phyloP scores from a whole-genome alignment of 2,113 vertebrate species.

The Tetrax tetrax region DNA sequence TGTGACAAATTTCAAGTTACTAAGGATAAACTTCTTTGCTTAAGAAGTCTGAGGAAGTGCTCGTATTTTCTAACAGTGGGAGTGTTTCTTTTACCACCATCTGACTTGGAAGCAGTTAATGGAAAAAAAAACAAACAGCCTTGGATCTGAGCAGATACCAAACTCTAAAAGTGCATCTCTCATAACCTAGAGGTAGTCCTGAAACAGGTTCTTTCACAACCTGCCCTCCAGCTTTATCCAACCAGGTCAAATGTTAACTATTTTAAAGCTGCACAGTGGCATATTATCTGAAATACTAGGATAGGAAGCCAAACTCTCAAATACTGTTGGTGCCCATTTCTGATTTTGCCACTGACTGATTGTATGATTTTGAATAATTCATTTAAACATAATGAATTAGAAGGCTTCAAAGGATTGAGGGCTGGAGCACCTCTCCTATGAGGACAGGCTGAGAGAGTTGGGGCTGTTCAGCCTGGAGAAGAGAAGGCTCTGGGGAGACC shows the following conservation, averaged over 20 bases:
- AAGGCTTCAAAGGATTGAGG: background rate
- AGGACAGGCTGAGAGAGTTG: no score
- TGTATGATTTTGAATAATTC: background rate
- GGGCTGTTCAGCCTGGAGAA: no score
- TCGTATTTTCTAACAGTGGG: background rate
- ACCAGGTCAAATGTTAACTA: background rate
- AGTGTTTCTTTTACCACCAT: background rate
- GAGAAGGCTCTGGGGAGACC: no score
- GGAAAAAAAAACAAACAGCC: no score
- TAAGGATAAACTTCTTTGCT: background rate
- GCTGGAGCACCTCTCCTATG: no score
- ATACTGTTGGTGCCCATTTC: background rate
- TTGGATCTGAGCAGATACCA: background rate
- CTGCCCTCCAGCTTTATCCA: background rate
- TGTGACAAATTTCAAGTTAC: background rate
- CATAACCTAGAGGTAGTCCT: background rate
- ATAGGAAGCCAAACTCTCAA: background rate
- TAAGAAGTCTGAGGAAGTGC: background rate
- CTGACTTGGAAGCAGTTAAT: background rate
- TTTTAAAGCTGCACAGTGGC: background rate
- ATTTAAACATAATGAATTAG: background rate
- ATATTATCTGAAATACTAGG: background rate
- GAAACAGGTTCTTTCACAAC: background rate
- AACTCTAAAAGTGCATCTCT: background rate
- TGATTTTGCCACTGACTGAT: background rate